Evolutionary conservation across 2,113 vertebrate species (phyloP).

Genomic region (Brienomyrus brachyistius): DNA sequence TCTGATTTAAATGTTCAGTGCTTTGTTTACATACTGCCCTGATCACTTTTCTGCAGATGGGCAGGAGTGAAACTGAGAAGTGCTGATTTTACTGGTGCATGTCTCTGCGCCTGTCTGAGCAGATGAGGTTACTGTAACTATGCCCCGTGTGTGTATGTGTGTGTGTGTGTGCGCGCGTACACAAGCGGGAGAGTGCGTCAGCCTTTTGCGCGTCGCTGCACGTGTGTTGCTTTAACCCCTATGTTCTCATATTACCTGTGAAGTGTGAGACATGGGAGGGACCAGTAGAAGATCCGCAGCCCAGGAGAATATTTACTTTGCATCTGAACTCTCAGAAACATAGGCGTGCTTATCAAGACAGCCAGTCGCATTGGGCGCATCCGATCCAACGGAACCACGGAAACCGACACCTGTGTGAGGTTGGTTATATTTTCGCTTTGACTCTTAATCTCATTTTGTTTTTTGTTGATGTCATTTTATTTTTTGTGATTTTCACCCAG

Average conservation of each 20-base stretch:
- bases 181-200: neutral
- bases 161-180: slow-evolving; percentile 19
- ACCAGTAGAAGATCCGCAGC: neutral
- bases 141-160: slow-evolving; percentile 21
- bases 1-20: slow-evolving; percentile 47
- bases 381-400: neutral
- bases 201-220: neutral
- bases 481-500: neutral
- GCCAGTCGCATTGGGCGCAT: neutral
- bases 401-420: neutral
- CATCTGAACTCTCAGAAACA: neutral
- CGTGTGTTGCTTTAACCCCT: slow-evolving; percentile 33
- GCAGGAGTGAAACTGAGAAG: slow-evolving; percentile 19
- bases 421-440: neutral
- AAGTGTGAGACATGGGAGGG: slow-evolving; percentile 31
- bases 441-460: neutral
- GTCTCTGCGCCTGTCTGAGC: neutral
- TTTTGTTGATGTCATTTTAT: neutral
- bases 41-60: slow-evolving; percentile 15
- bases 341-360: neutral
- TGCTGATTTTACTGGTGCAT: neutral
- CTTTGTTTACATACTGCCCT: slow-evolving; percentile 15
- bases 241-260: slow-evolving; percentile 53
- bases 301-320: slow-evolving; percentile 24
- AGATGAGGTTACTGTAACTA: neutral